Percentiles rank a stretch among this genome's conserved stretches.
Evolutionary conservation across 2,113 vertebrate species (phyloP).

Genomic region (Ploceus nigricollis): DNA sequence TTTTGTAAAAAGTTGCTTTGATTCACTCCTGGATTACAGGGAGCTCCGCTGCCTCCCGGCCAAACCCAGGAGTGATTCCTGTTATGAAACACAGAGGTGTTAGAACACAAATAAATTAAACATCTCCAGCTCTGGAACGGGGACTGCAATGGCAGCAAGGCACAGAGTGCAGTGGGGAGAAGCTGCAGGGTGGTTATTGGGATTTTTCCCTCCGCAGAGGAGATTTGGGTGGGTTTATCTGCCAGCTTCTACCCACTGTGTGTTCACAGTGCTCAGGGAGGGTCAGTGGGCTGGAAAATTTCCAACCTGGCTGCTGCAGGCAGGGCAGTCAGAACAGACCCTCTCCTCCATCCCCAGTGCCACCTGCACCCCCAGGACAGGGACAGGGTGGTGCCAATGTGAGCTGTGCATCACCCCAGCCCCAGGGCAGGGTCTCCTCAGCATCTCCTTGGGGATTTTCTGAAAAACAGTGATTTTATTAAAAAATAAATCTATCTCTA

Average conservation of each 20-base stretch:
- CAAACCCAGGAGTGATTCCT: not conserved
- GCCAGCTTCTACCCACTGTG: not conserved
- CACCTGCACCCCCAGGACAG: not conserved
- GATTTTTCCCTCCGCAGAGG: not conserved
- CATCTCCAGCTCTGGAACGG: not conserved
- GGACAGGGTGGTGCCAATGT: not conserved
- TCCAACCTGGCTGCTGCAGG: not conserved
- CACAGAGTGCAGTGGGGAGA: not conserved
- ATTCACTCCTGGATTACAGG: constrained; percentile 54
- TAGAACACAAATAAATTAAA: not conserved
- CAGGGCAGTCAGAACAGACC: not conserved
- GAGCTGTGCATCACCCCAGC: not conserved
- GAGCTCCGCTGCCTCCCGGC: not conserved
- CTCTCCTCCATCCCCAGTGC: not conserved
- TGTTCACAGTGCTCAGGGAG: fast-evolving
- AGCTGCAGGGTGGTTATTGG: not conserved
- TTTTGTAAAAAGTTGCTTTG: constrained; percentile 63
- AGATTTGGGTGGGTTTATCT: not conserved
- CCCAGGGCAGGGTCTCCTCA: fast-evolving
- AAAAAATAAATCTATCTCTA: not conserved
- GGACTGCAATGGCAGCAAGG: not conserved
- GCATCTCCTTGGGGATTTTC: not conserved
- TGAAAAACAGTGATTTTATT: not conserved
- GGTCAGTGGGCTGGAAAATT: not conserved
- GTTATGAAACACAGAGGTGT: not conserved